Percentiles rank a stretch among this genome's conserved stretches.
Evolutionary conservation across 2,113 vertebrate species (phyloP).

Genomic region (Procavia capensis): DNA sequence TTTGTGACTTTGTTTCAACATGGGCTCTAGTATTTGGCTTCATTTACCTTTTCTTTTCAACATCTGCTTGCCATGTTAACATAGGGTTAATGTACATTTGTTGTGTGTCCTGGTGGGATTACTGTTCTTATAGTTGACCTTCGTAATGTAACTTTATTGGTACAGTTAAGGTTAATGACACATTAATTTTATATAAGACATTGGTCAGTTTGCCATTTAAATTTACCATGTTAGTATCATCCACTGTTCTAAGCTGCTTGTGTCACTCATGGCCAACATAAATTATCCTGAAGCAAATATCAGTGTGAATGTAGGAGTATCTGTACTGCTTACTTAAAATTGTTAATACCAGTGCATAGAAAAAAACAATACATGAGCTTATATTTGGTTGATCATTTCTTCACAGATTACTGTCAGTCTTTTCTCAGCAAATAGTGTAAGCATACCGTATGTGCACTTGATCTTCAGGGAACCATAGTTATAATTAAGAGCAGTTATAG

Average conservation of each 20-base stretch:
- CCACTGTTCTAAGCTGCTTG: background rate
- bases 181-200: conserved; percentile 24
- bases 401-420: background rate
- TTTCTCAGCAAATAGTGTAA: conserved; percentile 23
- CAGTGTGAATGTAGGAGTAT: background rate
- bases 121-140: conserved; percentile 50
- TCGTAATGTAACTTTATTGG: background rate
- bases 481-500: background rate
- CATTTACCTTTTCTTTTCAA: background rate
- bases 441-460: background rate
- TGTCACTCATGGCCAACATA: conserved; percentile 48
- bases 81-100: background rate
- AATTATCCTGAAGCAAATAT: conserved; percentile 59
- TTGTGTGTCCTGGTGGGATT: background rate
- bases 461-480: background rate
- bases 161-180: background rate
- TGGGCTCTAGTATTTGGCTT: background rate
- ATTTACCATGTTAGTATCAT: conserved; percentile 24
- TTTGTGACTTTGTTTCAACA: background rate
- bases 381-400: background rate
- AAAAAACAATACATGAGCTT: conserved; percentile 10
- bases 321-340: background rate
- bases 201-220: conserved; percentile 45
- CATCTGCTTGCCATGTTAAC: background rate
- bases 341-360: background rate